Evolutionary conservation across 2,888 invertebrate genomes (phyloP), one percentile per base, ranked within the genome.

Genomic region (Clunio marinus): DNA sequence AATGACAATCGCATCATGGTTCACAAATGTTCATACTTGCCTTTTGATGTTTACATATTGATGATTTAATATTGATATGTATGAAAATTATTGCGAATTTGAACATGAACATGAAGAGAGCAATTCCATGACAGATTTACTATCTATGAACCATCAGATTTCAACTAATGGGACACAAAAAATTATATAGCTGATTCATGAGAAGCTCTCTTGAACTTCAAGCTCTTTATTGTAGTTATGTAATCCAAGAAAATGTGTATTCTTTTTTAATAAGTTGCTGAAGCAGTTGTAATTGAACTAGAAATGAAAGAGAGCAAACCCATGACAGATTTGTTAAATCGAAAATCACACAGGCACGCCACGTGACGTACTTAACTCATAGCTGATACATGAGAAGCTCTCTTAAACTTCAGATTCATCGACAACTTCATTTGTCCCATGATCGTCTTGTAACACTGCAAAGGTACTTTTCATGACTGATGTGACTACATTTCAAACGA

Each of bases 281-380:
- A 51, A 51, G n/a, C 51, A n/a, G 37, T 24, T 60, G 60, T 22
- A 37, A 41, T 24, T 37, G 35, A 60, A 60, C 37, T 60, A 60
- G 60, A 60, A 60, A 37, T 60, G 60, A 60, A 60, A 60, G 60
- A 60, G 60, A 60, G 60, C 60, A 60, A 60, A 60, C 60, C 60
- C 60, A 60, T 60, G 60, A 60, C 60, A 60, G 60, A 60, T 60
- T 41, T n/a, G 10, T 15, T 41, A n/a, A n/a, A n/a, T 41, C 41
- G 41, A 41, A n/a, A n/a, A n/a, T 13, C 41, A 10, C 3, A n/a
- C 41, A 15, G 41, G 4, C 41, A 41, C n/a, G 41, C 15, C 41
- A 32, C 32, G 13, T 41, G 3, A 13, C 41, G 15, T n/a, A 41
- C 5, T 10, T 22, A 10, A 13, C 13, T 22, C 22, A 37, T 37